Evolutionary conservation across 2,888 invertebrate genomes (phyloP), one percentile per base, ranked within the genome.

Genomic region (Anodontia alba): DNA sequence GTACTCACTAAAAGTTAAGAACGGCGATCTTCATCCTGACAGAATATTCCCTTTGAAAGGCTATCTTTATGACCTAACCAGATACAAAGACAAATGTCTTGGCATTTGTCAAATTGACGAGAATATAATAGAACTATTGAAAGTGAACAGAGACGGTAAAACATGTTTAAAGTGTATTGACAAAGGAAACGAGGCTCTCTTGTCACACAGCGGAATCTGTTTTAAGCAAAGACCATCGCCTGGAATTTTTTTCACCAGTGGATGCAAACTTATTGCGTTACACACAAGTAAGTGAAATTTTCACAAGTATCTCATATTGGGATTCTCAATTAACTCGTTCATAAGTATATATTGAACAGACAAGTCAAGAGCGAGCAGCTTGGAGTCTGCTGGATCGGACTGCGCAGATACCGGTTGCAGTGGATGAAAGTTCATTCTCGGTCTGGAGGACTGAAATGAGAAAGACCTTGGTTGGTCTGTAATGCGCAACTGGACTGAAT

Each of bases 1-100:
- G 3, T 69, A 69, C n/a, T 29, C 42, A n/a, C 69, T 69, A 3
- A 69, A 29, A 29, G 69, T 69, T 10, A 23, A 15, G 15, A 26
- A 69, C 23, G 46, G 46, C 3, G 69, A 69, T 5, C 69, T 69
- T 20, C 20, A 26, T 69, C 3, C 7, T 26, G 42, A 42, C 26
- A 38, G 46, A 23, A 69, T 69, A 69, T 42, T 43, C 26, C 42
- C 69, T 29, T 38, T 69, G 15, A 69, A 69, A 20, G 69, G 69
- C 3, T 46, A 69, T n/a, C 17, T 69, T 5, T 69, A 69, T 43
- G 46, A 46, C 43, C n/a, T 69, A 26, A 17, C 69, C 1, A 69
- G 26, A 33, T 69, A 69, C 62, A 62, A 33, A 62, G 62, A 62
- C 20, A 62, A 23, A 17, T 62, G 62, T 17, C 2, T 62, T 62